Base-by-base conservation (phyloP, 2,888 invertebrate species). In the Cremastinae sp. region DNA sequence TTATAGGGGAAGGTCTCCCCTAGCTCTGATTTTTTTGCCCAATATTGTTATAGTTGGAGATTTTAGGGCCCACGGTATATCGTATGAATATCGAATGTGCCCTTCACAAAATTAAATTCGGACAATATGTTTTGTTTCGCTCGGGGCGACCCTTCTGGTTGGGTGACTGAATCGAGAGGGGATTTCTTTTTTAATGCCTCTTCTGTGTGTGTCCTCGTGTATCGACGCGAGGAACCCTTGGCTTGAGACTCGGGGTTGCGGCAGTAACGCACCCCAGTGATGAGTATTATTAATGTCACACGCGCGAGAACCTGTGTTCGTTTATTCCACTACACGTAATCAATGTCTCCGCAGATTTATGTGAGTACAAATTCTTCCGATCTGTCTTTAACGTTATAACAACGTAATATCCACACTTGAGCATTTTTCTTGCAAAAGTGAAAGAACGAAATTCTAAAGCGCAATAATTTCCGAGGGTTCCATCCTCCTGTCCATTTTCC, bases 91-190 rank as follows among this genome's bases (percentile, higher is more conserved):
- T 88, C 87, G 87, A 88, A 89, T 88, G 86, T 84, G 83, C 75
- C 80, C 71, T 83, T 82, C 88, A 82, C 82, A 88, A 86, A 89
- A 89, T 88, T 88, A 89, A 89, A 89, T 89, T 88, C 86, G 85
- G 86, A 88, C 89, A 89, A 89, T 89, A 89, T 89, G 89, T 89
- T 89, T 89, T 89, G 88, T 88, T 89, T 89, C 86, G 86, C 74
- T 75, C 47, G 70, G 66, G 62, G 66, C 74, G 83, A 84, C 85
- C 84, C 85, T 53, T 58, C 41, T 81, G 70, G 58, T 71, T 22
- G 59, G 65, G 59, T 45, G 47, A 74, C 74, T 69, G 61, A 55
- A 45, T 20, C 28, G 51, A 43, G 39, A 62, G 74, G 16, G 10
- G n/a, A 5, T 10, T 56, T 39, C 18, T 18, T 56, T 9, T 35